These are phyloP conservation scores for Tiliacea aurago DNA, from an alignment of 2,888 invertebrate genomes.

Conservation along the genomic window DNA sequence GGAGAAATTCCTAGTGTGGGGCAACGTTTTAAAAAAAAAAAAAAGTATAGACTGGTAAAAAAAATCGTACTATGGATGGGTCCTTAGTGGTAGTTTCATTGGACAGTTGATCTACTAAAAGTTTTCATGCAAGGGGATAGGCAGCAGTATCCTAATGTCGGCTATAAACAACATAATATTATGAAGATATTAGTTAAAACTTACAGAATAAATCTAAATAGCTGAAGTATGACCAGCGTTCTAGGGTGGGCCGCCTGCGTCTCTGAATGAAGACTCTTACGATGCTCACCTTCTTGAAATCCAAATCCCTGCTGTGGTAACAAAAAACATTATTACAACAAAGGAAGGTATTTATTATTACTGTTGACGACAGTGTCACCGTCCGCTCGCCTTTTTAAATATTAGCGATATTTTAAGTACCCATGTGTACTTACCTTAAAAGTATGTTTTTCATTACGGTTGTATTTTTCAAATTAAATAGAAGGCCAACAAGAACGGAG, in stretches of 20 bases:
- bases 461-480: too few relatives aligned
- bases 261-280: slow-evolving; percentile 70
- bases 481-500: too few relatives aligned
- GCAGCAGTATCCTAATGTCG: too few relatives aligned
- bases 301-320: slow-evolving; percentile 71
- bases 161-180: background rate
- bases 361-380: too few relatives aligned
- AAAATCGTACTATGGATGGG: background rate
- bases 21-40: too few relatives aligned
- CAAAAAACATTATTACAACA: background rate
- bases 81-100: background rate
- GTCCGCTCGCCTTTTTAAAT: too few relatives aligned
- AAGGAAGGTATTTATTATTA: too few relatives aligned
- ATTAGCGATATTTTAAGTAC: too few relatives aligned
- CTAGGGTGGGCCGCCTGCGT: slow-evolving; percentile 59
- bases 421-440: too few relatives aligned
- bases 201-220: slow-evolving; percentile 75
- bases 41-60: background rate
- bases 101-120: background rate
- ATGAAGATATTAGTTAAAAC: slow-evolving; percentile 30
- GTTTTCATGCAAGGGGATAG: background rate
- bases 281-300: slow-evolving; percentile 72
- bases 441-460: too few relatives aligned
- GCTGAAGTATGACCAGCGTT: slow-evolving; percentile 70
- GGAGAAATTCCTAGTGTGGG: too few relatives aligned